Conservation (phyloP, 2,888 invertebrate species). For the Platypus cylindrus region DNA sequence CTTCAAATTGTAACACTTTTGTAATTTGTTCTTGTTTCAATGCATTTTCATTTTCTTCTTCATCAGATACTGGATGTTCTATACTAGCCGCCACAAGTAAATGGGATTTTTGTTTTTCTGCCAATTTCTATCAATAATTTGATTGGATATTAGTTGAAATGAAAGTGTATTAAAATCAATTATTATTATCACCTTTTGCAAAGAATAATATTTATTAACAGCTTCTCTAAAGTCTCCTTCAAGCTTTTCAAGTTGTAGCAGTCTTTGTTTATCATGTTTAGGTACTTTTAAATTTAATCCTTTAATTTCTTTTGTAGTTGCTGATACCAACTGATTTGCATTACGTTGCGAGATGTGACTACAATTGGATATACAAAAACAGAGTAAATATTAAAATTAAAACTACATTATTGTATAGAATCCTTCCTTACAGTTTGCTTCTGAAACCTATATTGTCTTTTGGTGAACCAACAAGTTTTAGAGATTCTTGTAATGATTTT, state of each 20-base stretch:
- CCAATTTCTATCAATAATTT: conserved; percentile 40
- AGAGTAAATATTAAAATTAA: background rate
- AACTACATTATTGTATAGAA: conserved; percentile 1
- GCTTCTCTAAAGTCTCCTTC: conserved; percentile 73
- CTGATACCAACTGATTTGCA: conserved; percentile 60
- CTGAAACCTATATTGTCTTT: conserved; percentile 57
- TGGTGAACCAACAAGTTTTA: conserved; percentile 61
- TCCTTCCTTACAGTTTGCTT: conserved; percentile 46
- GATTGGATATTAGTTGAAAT: no score
- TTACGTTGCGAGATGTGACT: conserved; percentile 63
- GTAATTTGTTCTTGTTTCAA: conserved; percentile 35
- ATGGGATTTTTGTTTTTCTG: conserved; percentile 55
- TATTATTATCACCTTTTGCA: conserved; percentile 59
- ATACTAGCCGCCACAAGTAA: conserved; percentile 34
- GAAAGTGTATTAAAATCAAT: no score
- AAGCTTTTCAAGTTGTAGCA: conserved; percentile 71
- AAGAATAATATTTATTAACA: conserved; percentile 50
- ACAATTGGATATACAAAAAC: conserved; percentile 18
- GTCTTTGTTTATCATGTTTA: conserved; percentile 64
- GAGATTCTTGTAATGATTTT: conserved; percentile 56
- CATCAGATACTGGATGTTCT: conserved; percentile 27
- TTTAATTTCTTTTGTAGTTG: conserved; percentile 60
- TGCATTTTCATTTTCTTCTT: conserved; percentile 31
- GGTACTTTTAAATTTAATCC: conserved; percentile 57
- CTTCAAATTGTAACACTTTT: conserved; percentile 61